These are phyloP conservation scores for Syrphus vitripennis DNA, from an alignment of 2,888 invertebrate genomes.

Conservation along the genomic window DNA sequence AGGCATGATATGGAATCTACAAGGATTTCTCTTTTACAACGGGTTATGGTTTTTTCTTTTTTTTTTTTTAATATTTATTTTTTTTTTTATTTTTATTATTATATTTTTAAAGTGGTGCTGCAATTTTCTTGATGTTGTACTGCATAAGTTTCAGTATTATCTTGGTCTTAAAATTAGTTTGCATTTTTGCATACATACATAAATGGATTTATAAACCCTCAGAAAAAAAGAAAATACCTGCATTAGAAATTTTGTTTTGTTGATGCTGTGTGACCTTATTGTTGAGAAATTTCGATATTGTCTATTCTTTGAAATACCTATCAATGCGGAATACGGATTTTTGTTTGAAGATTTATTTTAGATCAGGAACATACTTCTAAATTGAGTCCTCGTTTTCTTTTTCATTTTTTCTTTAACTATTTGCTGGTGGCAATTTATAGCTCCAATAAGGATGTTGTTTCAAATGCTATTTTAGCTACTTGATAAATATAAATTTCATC, in stretches of 20 bases:
- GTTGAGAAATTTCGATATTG: not conserved
- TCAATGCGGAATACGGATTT: not conserved
- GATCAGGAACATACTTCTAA: not conserved
- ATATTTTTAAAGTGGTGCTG: not conserved
- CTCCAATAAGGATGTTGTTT: not conserved
- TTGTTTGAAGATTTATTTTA: not conserved
- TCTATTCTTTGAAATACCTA: not conserved
- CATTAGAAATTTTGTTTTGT: slow-evolving; percentile 1
- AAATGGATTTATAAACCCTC: slow-evolving; percentile 4
- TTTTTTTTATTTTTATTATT: not conserved
- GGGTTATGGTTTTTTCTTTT: not conserved
- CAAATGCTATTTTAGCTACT: not conserved
- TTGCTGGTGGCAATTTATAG: not conserved
- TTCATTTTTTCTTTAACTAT: not conserved
- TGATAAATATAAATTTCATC: too few species aligned
- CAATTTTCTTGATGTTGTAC: slow-evolving; percentile 44
- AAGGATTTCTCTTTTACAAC: slow-evolving; percentile 33
- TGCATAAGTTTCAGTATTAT: slow-evolving; percentile 53
- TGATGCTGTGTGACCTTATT: slow-evolving; percentile 2
- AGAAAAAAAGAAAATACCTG: not conserved
- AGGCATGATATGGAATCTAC: slow-evolving; percentile 15
- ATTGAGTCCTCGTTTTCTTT: not conserved
- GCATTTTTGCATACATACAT: too few species aligned
- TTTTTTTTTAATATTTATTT: not conserved
- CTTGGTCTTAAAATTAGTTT: not conserved